Conservation (phyloP, 2,797 vertebrate species). For the Trachops cirrhosus region DNA sequence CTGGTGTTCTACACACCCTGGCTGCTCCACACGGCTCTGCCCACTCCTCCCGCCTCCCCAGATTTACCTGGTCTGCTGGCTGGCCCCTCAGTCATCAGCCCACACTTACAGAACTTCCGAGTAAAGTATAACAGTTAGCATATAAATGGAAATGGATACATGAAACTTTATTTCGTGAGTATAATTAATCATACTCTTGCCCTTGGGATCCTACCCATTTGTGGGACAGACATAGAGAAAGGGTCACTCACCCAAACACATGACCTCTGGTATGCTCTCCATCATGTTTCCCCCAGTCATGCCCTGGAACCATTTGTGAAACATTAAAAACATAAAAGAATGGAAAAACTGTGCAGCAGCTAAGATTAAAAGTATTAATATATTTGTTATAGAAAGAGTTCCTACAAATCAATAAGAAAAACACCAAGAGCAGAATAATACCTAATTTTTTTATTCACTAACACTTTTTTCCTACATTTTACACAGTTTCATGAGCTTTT, state of each 20-base stretch:
- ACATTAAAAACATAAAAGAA: neutral
- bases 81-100: neutral
- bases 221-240: neutral
- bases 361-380: neutral
- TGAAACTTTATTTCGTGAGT: neutral
- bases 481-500: neutral
- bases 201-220: neutral
- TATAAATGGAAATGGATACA: neutral
- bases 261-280: neutral
- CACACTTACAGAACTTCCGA: neutral
- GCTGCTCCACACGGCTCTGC: neutral
- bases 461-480: neutral
- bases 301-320: neutral
- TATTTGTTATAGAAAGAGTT: neutral
- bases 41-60: neutral
- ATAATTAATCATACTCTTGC: neutral
- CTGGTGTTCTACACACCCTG: neutral
- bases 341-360: neutral
- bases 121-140: neutral
- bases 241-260: neutral
- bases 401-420: neutral
- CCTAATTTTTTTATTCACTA: neutral
- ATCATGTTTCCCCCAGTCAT: neutral
- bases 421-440: neutral
- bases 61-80: neutral